A percentile compares a stretch with the other conserved stretches of the same genome.
phyloP scores from a whole-genome alignment of 2,888 invertebrate species.

The Sepioteuthis lessoniana region DNA sequence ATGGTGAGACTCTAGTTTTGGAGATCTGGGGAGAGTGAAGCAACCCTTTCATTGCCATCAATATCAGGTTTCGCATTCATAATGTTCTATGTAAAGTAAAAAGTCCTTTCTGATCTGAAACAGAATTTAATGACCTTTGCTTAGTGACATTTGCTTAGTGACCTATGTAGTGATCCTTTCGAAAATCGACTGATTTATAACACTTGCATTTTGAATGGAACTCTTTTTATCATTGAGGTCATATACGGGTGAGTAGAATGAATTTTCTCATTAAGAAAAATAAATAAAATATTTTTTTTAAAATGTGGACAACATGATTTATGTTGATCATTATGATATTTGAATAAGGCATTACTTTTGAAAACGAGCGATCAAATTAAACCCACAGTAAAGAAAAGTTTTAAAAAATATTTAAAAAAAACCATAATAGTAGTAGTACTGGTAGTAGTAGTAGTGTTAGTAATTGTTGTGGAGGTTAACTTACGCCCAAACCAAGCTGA shows the following conservation, averaged over 20 bases:
- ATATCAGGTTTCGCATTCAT: too few species aligned
- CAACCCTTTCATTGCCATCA: too few species aligned
- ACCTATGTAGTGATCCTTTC: too few species aligned
- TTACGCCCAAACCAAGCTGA: too few species aligned
- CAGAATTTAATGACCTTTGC: background rate
- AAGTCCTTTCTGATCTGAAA: background rate
- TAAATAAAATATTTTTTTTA: background rate
- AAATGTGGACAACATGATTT: background rate
- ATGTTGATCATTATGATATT: background rate
- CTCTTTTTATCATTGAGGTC: background rate
- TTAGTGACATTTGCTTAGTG: background rate
- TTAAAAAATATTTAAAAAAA: too few species aligned
- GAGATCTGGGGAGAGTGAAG: too few species aligned
- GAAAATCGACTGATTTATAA: background rate
- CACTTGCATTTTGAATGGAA: background rate
- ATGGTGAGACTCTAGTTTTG: too few species aligned
- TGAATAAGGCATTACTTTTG: background rate
- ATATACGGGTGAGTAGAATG: background rate
- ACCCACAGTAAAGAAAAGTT: background rate
- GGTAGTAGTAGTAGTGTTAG: too few species aligned
- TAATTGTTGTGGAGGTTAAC: too few species aligned
- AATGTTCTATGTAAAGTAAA: too few species aligned
- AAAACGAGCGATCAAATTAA: background rate
- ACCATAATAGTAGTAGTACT: too few species aligned
- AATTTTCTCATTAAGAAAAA: background rate